Base-by-base conservation (phyloP, 2,888 invertebrate species). In the Watsonalla binaria region DNA sequence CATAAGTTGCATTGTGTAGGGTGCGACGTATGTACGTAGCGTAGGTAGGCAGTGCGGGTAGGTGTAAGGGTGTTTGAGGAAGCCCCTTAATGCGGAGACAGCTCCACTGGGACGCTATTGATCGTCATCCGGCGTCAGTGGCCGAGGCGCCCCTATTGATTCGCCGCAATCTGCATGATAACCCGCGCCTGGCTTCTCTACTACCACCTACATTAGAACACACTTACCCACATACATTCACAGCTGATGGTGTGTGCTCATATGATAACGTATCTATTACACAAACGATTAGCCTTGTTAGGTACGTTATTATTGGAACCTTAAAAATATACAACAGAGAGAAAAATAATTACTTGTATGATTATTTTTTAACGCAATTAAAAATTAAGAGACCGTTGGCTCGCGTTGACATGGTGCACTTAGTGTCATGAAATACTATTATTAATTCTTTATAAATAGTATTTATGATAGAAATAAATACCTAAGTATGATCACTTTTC, bases 91-190 rank as follows among this genome's bases (percentile, higher is more conserved):
- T 86, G 84, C 88, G 84, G 90, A 89, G 90, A 87, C 89, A 84
- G 87, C 87, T 84, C 86, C 87, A 80, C 78, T 83, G 87, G 88
- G 87, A 84, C 84, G 83, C 80, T 90, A 90, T 90, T 85, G 90
- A 90, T 90, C 89, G 90, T 89, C 89, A 89, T 88, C 87, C 88
- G 80, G 76, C 86, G 90, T 89, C 90, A 89, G 88, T 83, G 86
- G 82, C 78, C 87, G 86, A 82, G 86, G 80, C 86, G 82, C 84
- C 75, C 81, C 86, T 90, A 90, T 90, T 90, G 90, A 90, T 90
- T 90, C 86, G 85, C 87, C 88, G 88, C 90, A 90, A 90, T 90
- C 90, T 90, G 87, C 90, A 88, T 90, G 89, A 90, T 88, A 88
- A 83, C 88, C 82, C 83, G 84, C 80, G 84, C 80, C 79, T 79